Evolutionary conservation across 2,797 vertebrate genomes (phyloP).

Genomic region (Epinephelus awoara): DNA sequence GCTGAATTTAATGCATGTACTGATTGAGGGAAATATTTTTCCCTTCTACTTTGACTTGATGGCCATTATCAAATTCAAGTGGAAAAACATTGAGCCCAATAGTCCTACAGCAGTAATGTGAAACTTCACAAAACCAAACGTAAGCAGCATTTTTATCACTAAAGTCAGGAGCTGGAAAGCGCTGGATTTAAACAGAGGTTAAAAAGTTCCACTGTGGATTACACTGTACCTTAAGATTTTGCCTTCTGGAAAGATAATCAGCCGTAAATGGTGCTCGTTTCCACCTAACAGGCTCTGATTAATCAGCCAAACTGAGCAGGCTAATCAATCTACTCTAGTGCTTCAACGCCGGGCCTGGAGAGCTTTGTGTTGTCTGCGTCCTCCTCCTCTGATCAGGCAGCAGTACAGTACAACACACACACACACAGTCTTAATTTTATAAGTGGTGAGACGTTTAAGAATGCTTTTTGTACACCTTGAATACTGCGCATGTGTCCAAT

Average conservation of each 20-base stretch:
- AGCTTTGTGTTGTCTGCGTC: slow-evolving; percentile 49
- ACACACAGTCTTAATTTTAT: neutral
- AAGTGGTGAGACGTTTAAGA: slow-evolving; percentile 11
- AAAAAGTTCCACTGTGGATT: slow-evolving; percentile 65
- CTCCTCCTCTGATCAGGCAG: slow-evolving; percentile 40
- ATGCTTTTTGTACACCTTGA: slow-evolving; percentile 10
- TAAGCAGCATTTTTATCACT: slow-evolving; percentile 42
- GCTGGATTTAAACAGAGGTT: slow-evolving; percentile 44
- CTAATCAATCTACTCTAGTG: slow-evolving; percentile 80
- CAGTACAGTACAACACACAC: slow-evolving; percentile 37
- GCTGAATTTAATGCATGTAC: neutral
- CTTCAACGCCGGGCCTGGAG: slow-evolving; percentile 58
- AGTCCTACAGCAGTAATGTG: slow-evolving; percentile 3
- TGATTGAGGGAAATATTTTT: neutral
- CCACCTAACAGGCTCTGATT: slow-evolving; percentile 75
- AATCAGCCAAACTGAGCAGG: slow-evolving; percentile 78
- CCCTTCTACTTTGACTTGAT: neutral
- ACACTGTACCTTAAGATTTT: slow-evolving; percentile 62
- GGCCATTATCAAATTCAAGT: slow-evolving; percentile 1
- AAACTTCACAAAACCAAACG: slow-evolving; percentile 33
- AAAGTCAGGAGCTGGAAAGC: slow-evolving; percentile 45
- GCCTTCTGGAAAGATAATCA: slow-evolving; percentile 76
- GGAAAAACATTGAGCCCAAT: neutral
- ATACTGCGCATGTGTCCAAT: neutral
- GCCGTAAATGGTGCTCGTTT: slow-evolving; percentile 78